These are phyloP conservation scores for Drosophila borborema DNA, from an alignment of 2,888 invertebrate genomes.

Conservation along the genomic window DNA sequence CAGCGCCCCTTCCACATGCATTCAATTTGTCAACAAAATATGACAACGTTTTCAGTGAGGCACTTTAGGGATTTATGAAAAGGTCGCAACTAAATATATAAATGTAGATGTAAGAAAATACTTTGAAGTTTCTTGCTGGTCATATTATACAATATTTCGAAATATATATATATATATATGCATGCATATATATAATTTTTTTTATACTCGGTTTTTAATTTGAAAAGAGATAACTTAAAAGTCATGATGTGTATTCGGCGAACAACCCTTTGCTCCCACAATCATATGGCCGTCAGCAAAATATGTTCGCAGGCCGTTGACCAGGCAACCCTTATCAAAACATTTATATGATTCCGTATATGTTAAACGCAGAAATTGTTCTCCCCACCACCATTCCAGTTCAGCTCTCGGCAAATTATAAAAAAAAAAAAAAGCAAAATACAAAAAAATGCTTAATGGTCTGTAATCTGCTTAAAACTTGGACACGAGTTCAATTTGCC, in stretches of 20 bases:
- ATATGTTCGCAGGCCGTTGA: conserved; percentile 63
- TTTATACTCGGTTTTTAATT: conserved; percentile 64
- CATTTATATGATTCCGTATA: conserved; percentile 79
- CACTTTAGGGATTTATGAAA: conserved; percentile 73
- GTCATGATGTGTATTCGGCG: conserved; percentile 78
- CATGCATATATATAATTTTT: neutral
- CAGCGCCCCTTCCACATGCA: conserved; percentile 15
- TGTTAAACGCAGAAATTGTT: conserved; percentile 67
- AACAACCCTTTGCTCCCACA: conserved; percentile 51
- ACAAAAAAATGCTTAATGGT: conserved; percentile 77
- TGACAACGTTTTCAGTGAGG: conserved; percentile 68
- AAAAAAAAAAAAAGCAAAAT: conserved; percentile 38
- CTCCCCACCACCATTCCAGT: conserved; percentile 14
- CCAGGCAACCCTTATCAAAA: conserved; percentile 82
- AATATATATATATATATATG: neutral
- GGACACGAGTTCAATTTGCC: conserved; percentile 79
- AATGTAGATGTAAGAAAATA: conserved; percentile 33
- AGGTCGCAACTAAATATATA: conserved; percentile 54
- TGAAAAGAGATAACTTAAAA: conserved; percentile 77
- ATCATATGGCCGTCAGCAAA: conserved; percentile 45
- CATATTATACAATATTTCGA: conserved; percentile 45
- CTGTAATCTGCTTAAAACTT: conserved; percentile 82
- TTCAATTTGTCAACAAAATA: conserved; percentile 77
- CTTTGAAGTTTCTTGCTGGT: conserved; percentile 66
- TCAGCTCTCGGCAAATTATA: conserved; percentile 32